Evolutionary conservation across 2,888 invertebrate species (phyloP).

Genomic region (Opisthograptis luteolata): DNA sequence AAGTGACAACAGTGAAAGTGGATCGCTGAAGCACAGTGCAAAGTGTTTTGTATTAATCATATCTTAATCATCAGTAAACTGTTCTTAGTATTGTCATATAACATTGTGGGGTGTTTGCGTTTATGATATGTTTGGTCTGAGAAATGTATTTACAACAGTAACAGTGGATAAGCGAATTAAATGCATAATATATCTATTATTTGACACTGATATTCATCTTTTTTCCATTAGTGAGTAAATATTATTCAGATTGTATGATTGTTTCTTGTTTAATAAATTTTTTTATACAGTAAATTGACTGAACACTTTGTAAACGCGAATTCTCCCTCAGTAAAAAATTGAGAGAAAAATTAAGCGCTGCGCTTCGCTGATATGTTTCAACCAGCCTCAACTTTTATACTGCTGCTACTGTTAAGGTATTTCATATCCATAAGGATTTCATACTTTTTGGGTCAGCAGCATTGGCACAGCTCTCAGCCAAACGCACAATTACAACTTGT

Average conservation of each 20-base stretch:
- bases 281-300: no score
- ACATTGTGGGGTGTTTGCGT: neutral
- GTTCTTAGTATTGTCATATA: no score
- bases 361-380: neutral
- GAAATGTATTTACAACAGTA: no score
- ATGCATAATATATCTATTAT: no score
- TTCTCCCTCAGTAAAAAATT: neutral
- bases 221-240: no score
- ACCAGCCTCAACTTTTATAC: neutral
- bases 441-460: neutral
- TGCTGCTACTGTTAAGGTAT: neutral
- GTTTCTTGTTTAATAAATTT: no score
- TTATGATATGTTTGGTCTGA: no score
- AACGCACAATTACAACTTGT: neutral
- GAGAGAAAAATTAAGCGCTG: neutral
- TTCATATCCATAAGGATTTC: neutral
- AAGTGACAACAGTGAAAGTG: constrained; percentile 1
- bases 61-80: neutral
- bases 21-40: neutral
- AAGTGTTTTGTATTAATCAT: neutral
- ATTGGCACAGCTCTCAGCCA: neutral
- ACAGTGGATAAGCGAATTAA: no score
- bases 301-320: neutral
- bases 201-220: no score
- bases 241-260: no score